Conservation (phyloP, 2,888 invertebrate species). For the Endomychus coccineus region DNA sequence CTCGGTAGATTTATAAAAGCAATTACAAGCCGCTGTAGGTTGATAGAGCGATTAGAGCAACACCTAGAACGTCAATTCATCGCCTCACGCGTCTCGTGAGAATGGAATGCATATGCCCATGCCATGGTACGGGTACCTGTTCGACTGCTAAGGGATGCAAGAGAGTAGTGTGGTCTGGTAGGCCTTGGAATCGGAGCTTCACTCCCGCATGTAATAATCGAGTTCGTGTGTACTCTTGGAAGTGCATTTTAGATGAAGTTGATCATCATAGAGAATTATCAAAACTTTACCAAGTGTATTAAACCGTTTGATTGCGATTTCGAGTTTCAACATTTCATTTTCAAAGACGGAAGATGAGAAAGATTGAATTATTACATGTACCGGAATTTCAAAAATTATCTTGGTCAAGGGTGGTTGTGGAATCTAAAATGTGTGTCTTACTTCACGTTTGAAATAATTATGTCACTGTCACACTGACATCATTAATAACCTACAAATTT, state of each 20-base stretch:
- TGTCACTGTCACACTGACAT: too few species aligned
- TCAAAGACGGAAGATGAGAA: too few species aligned
- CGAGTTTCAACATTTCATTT: too few species aligned
- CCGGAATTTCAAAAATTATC: too few species aligned
- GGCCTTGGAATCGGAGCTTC: slow-evolving; percentile 7
- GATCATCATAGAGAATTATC: too few species aligned
- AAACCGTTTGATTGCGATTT: too few species aligned
- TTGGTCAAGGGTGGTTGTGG: too few species aligned
- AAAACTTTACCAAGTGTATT: too few species aligned
- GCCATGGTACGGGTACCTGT: neutral
- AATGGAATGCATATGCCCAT: slow-evolving; percentile 26
- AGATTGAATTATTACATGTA: too few species aligned
- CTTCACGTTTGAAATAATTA: too few species aligned
- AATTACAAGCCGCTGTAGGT: slow-evolving; percentile 30
- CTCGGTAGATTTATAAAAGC: slow-evolving; percentile 30
- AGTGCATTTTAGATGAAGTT: slow-evolving; percentile 8
- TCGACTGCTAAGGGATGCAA: slow-evolving; percentile 1
- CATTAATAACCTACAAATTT: too few species aligned
- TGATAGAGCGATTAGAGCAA: slow-evolving; percentile 33
- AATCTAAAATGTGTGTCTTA: too few species aligned
- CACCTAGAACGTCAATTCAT: slow-evolving; percentile 25
- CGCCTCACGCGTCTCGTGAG: slow-evolving; percentile 25
- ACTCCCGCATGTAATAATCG: slow-evolving; percentile 7
- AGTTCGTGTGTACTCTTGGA: slow-evolving; percentile 3
- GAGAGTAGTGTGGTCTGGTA: slow-evolving; percentile 7